Evolutionary conservation across 30 jellyfish, hydroid and myxozoan species (phyloP).

Genomic region (Nemopilema nomurai): DNA sequence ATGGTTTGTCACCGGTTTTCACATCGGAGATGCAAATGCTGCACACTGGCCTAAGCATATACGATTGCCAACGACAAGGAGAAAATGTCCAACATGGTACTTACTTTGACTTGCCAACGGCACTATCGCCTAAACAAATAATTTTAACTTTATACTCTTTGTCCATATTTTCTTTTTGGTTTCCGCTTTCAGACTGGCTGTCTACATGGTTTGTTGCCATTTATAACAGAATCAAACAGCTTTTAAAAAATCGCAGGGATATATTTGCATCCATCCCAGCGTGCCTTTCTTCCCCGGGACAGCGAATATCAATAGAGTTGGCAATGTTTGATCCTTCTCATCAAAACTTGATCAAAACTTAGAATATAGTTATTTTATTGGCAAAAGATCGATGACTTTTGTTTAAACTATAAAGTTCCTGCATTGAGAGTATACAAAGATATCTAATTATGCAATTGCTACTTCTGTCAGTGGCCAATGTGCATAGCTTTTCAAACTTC

Average conservation of each 20-base stretch:
- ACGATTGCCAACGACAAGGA: background rate
- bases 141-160: conserved; percentile 78
- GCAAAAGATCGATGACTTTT: too few species aligned
- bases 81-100: background rate
- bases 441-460: too few species aligned
- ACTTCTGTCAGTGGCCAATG: too few species aligned
- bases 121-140: conserved; percentile 94
- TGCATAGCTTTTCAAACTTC: too few species aligned
- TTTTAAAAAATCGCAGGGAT: background rate
- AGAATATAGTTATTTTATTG: too few species aligned
- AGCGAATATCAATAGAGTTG: background rate
- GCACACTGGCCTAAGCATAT: background rate
- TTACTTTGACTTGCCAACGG: conserved; percentile 96
- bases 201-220: conserved; percentile 73
- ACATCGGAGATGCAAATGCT: background rate
- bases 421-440: too few species aligned
- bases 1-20: background rate
- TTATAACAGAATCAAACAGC: conserved; percentile 8
- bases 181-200: background rate
- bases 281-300: conserved; percentile 38
- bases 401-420: too few species aligned
- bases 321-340: too few species aligned
- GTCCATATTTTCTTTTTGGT: conserved; percentile 56
- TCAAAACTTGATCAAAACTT: too few species aligned
- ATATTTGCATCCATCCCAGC: conserved; percentile 11